A percentile compares a stretch with the other conserved stretches of the same genome.
phyloP scores from a whole-genome alignment of 2,797 vertebrate species.

The Sebastolobus altivelis region DNA sequence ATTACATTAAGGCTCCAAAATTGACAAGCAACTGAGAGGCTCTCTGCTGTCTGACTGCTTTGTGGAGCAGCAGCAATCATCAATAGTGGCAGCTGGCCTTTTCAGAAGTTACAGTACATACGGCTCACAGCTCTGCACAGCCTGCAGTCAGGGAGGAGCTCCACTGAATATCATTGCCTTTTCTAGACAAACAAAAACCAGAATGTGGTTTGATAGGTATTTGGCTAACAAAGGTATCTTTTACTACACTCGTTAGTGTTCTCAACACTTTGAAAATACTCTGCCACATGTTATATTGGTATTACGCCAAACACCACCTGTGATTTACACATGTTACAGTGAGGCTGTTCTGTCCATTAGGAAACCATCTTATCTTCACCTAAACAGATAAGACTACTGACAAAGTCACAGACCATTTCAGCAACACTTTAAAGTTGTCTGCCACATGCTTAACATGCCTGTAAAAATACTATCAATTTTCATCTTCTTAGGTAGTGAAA shows the following conservation, averaged over 20 bases:
- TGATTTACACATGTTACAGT: conserved; percentile 3
- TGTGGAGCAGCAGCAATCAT: conserved; percentile 63
- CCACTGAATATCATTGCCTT: conserved; percentile 32
- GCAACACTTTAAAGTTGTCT: neutral
- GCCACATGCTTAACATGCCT: neutral
- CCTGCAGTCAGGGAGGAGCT: conserved; percentile 69
- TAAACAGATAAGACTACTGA: conserved; percentile 32
- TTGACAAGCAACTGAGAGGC: conserved; percentile 65
- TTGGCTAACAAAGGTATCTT: conserved; percentile 13
- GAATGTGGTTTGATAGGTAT: conserved; percentile 39
- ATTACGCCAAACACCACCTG: neutral
- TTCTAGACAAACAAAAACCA: conserved; percentile 56
- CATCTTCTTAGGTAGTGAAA: conserved; percentile 1
- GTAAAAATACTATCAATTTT: neutral
- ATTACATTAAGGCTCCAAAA: conserved; percentile 72
- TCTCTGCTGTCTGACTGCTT: conserved; percentile 61
- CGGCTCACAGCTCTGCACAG: conserved; percentile 38
- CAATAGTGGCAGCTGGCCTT: conserved; percentile 70
- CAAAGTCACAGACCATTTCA: neutral
- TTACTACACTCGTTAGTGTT: conserved; percentile 4
- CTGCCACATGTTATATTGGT: neutral
- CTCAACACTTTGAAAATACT: neutral
- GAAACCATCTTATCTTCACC: conserved; percentile 33
- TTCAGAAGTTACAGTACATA: conserved; percentile 61
- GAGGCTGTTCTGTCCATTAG: neutral